Evolutionary conservation across 1,140 invertebrate genomes (phyloP), one percentile per base, ranked within the genome.

Genomic region (Nymphalis io): DNA sequence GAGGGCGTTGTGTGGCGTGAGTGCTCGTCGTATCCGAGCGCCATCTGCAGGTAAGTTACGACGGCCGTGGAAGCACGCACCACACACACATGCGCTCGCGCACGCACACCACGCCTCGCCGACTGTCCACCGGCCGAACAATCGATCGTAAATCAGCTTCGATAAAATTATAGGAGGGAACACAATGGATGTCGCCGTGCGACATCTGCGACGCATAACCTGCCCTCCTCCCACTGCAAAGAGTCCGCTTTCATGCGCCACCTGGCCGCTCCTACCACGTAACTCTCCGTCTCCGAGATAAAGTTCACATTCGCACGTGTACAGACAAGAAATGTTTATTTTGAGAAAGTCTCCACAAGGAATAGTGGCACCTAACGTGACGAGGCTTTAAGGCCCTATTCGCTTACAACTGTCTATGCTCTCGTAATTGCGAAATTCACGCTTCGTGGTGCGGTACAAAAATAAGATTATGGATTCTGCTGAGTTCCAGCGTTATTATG

Each of bases 401-500:
- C 73, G 81, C 72, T 23, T 85, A 79, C 40, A 53, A 27, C 53
- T 27, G 60, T 63, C 51, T 33, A 16, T 61, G 69, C 67, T 80
- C 79, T 80, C 83, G 83, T 91, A 91, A 91, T 91, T 91, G 89
- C 88, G 83, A 91, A 91, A 90, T 90, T 90, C 87, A 91, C 89
- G 89, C 89, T 91, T 85, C 86, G 83, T 74, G 82, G 87, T 88
- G 89, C 88, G 87, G 87, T 91, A 90, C 89, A 91, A 91, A 91
- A 91, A 91, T 91, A 91, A 91, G 89, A 89, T 91, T 91, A 90
- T 91, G 89, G 87, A 91, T 91, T 91, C 89, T 76, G 85, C 83
- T 89, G 88, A 91, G 89, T 82, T 87, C 83, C 80, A 82, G 79
- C 82, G 85, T 88, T 91, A 90, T 91, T 91, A 86, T 91, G 89